Evolutionary conservation across 2,113 vertebrate species (phyloP), one percentile per base, ranked within the genome.

Genomic region (Cephalopterus ornatus): DNA sequence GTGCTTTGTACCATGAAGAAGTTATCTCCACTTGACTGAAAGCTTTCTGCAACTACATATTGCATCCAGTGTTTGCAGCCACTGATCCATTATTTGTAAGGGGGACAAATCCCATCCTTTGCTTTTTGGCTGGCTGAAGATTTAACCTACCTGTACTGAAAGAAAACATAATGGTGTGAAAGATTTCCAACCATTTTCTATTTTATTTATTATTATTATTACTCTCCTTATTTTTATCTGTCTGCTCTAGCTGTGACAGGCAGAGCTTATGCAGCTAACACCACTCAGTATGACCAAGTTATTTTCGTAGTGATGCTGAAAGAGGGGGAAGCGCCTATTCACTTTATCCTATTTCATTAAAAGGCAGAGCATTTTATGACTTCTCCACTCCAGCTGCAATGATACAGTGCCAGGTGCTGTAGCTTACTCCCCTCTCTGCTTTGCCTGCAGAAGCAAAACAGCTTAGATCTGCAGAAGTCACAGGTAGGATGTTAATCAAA

Each of bases 401-500:
- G 88, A 83, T 27, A 49, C 37, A 20, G 71, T 74, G 80, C 65
- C 89, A 66, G 61, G 46, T 93, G 52, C 85, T 93, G 59, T 30
- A 92, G 62, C 33, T 86, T 70, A 47, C 93, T 88, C 53, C 47
- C 33, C 50, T 39, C 67, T 55, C 52, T 72, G 58, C 87, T 94
- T 92, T 85, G 52, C 85, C 82, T 65, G 74, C 44, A 94, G 89
- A 97, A 93, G 67, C 70, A 95, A 95, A 92, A 52, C 55, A 82
- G 52, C 21, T 8, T 58, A n/a, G 39, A 79, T 89, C 92, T 94
- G 88, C 89, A 88, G 55, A 94, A 85, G 72, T 63, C 62, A 58
- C 94, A 96, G 93, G 84, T 93, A 95, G 58, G 85, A 91, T 67
- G 91, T 96, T 97, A 95, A 96, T 98, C 68, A 97, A 94, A 97